Percentiles rank a stretch among this genome's conserved stretches.
Conservation (phyloP, 2,888 invertebrate species). For the Blastobasis lacticolella region DNA sequence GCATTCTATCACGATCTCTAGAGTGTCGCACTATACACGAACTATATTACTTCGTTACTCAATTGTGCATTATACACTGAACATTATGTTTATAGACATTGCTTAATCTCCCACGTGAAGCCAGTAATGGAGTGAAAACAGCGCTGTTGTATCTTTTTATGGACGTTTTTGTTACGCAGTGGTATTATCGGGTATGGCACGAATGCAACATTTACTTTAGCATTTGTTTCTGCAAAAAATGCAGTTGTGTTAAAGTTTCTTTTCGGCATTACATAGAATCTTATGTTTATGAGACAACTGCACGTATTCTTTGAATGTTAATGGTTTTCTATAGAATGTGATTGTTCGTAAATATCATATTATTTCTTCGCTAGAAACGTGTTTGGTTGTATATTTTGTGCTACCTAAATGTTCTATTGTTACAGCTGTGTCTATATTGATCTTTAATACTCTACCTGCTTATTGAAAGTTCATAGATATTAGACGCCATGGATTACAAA, state of each 20-base stretch:
- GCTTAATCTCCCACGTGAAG: background rate
- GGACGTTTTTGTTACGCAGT: background rate
- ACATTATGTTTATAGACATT: background rate
- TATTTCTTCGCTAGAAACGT: too few species aligned
- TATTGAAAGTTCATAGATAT: too few species aligned
- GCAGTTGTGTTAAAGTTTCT: background rate
- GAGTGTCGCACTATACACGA: conserved; percentile 21
- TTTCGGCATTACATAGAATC: background rate
- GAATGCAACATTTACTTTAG: conserved; percentile 1
- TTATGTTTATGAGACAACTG: background rate
- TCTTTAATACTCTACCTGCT: too few species aligned
- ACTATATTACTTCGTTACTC: conserved; percentile 14
- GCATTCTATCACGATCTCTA: conserved; percentile 54
- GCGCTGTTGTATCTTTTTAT: background rate
- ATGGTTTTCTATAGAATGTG: too few species aligned
- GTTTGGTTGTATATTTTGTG: too few species aligned
- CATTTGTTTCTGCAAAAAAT: conserved; percentile 2
- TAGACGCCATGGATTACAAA: too few species aligned
- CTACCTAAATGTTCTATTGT: too few species aligned
- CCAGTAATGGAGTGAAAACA: conserved; percentile 1
- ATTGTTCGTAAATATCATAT: too few species aligned
- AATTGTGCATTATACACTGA: conserved; percentile 12
- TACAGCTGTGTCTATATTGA: too few species aligned
- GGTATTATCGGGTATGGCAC: conserved; percentile 9
- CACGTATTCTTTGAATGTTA: too few species aligned